These are phyloP conservation scores for Pteruthius melanotis DNA, from an alignment of 2,113 vertebrate species.

Conservation along the genomic window DNA sequence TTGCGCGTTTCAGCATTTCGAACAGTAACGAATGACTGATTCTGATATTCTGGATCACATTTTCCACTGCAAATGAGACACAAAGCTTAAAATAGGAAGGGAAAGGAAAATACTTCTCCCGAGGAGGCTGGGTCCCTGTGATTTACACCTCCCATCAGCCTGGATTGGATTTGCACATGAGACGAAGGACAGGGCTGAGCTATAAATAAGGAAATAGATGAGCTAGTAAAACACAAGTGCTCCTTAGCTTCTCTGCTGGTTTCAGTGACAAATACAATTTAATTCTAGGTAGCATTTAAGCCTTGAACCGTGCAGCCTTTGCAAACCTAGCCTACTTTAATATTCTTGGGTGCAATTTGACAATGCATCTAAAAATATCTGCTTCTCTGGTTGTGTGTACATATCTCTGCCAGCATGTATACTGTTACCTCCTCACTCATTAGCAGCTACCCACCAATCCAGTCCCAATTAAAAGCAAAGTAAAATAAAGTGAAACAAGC, in stretches of 20 bases:
- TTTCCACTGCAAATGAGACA: not conserved
- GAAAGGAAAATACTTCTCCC: not conserved
- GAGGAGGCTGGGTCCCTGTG: constrained; percentile 1
- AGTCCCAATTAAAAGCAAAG: not conserved
- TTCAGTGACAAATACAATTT: constrained; percentile 10
- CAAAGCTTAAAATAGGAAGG: constrained; percentile 50
- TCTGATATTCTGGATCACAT: not conserved
- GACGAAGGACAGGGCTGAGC: not conserved
- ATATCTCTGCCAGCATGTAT: not conserved
- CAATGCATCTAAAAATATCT: constrained; percentile 33
- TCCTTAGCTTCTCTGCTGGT: not conserved
- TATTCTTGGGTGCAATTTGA: not conserved
- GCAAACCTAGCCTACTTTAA: not conserved
- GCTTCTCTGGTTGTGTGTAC: not conserved
- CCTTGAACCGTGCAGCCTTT: not conserved
- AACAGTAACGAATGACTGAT: not conserved
- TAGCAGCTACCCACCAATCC: not conserved
- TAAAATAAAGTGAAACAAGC: not conserved
- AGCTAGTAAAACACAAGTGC: constrained; percentile 8
- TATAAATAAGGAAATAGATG: constrained; percentile 44
- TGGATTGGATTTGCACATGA: constrained; percentile 2
- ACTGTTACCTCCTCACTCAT: not conserved
- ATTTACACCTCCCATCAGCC: constrained; percentile 19
- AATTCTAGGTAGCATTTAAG: not conserved
- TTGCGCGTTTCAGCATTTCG: not conserved